These are phyloP conservation scores for Cantharis rufa DNA, from an alignment of 2,888 invertebrate species.

Conservation along the genomic window DNA sequence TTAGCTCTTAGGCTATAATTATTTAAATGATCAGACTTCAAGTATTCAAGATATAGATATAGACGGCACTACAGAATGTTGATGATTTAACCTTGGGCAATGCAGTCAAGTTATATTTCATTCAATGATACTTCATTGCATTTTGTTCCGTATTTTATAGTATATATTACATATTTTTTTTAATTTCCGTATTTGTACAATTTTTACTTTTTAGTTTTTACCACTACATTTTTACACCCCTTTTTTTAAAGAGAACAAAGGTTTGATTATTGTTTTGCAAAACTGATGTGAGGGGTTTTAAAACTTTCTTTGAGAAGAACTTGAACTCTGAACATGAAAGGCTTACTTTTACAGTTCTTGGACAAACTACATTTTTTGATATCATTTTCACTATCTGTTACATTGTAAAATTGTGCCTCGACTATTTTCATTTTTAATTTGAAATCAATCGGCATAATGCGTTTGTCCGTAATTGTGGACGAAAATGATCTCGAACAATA, in stretches of 20 bases:
- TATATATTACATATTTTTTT: too few relatives aligned
- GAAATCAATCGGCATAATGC: too few relatives aligned
- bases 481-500: too few relatives aligned
- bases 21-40: slow-evolving; percentile 3
- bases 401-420: too few relatives aligned
- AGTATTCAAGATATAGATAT: not conserved
- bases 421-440: too few relatives aligned
- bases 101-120: not conserved
- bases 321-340: too few relatives aligned
- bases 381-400: too few relatives aligned
- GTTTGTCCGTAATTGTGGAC: too few relatives aligned
- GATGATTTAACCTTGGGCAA: not conserved
- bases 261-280: not conserved
- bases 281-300: not conserved
- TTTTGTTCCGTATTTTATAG: not conserved
- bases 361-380: too few relatives aligned
- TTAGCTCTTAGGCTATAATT: not conserved
- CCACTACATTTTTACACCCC: not conserved
- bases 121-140: not conserved
- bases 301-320: not conserved
- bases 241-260: not conserved
- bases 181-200: not conserved
- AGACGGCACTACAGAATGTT: not conserved
- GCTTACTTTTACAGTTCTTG: too few relatives aligned
- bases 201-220: not conserved